Conservation (phyloP, 1,140 invertebrate species). For the Saxidomus purpurata region DNA sequence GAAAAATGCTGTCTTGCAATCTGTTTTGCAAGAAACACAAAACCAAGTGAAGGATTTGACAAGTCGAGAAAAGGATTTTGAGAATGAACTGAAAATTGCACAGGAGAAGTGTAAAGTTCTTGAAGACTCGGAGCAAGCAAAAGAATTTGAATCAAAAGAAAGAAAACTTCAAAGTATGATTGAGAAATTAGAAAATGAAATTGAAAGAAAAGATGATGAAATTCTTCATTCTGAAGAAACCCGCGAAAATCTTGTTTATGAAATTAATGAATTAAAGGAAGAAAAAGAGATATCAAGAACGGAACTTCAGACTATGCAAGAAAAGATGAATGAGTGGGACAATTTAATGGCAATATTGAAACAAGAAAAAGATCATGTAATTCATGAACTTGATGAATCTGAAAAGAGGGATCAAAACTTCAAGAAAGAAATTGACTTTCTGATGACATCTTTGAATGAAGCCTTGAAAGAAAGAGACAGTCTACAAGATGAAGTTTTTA, state of each 20-base stretch:
- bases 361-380: conserved; percentile 80
- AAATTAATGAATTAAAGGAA: conserved; percentile 74
- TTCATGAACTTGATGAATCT: conserved; percentile 80
- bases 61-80: conserved; percentile 43
- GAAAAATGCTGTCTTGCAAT: conserved; percentile 56
- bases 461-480: conserved; percentile 79
- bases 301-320: conserved; percentile 70
- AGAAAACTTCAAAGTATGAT: conserved; percentile 61
- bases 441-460: conserved; percentile 78
- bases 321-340: conserved; percentile 90
- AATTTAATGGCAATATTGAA: conserved; percentile 83
- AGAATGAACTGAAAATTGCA: conserved; percentile 43
- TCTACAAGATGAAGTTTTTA: conserved; percentile 80
- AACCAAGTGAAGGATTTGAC: conserved; percentile 63
- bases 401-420: conserved; percentile 77
- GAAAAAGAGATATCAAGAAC: conserved; percentile 73
- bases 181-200: conserved; percentile 66
- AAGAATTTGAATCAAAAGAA: conserved; percentile 57
- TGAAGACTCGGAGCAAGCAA: conserved; percentile 31
- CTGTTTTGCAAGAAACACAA: conserved; percentile 58
- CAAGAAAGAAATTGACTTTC: conserved; percentile 81
- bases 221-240: conserved; percentile 54
- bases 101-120: conserved; percentile 58
- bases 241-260: conserved; percentile 68
- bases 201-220: conserved; percentile 63